Evolutionary conservation across 2,113 vertebrate species (phyloP).

Genomic region (Hiodon alosoides): DNA sequence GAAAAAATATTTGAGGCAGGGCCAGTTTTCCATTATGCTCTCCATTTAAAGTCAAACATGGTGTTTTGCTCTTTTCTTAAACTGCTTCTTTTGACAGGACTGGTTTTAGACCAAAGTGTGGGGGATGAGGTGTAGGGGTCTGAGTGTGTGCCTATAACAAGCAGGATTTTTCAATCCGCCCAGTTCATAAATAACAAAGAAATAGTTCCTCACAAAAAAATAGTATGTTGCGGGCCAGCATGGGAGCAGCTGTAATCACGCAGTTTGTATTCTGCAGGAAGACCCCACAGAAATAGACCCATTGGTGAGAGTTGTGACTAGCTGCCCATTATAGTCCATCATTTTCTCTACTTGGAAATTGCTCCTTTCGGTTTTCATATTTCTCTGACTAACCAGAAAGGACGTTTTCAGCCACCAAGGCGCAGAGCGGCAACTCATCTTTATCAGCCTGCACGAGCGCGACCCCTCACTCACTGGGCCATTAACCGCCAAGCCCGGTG

Average conservation of each 20-base stretch:
- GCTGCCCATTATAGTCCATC: not conserved
- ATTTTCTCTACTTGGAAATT: not conserved
- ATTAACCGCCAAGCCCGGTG: not conserved
- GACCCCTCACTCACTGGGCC: not conserved
- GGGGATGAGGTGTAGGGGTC: not conserved
- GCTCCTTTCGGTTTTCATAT: not conserved
- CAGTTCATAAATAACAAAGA: too few relatives aligned
- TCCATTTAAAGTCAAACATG: not conserved
- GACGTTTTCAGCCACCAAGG: not conserved
- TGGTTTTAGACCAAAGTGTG: not conserved
- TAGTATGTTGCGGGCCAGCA: too few relatives aligned
- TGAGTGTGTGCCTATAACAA: not conserved
- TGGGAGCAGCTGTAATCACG: not conserved
- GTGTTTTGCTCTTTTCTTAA: not conserved
- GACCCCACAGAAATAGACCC: not conserved
- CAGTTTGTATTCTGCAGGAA: not conserved
- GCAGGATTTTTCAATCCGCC: too few relatives aligned
- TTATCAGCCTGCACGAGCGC: conserved; percentile 3
- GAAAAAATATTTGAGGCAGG: conserved; percentile 1
- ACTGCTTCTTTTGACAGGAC: conserved; percentile 9
- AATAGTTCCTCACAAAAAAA: not conserved
- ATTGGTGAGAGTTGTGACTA: not conserved
- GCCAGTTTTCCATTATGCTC: not conserved
- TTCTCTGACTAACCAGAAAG: not conserved
- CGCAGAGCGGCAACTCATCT: not conserved